A percentile compares a stretch with the other conserved stretches of the same genome.
Conservation (phyloP, 2,797 vertebrate species). For the Ceryle rudis region DNA sequence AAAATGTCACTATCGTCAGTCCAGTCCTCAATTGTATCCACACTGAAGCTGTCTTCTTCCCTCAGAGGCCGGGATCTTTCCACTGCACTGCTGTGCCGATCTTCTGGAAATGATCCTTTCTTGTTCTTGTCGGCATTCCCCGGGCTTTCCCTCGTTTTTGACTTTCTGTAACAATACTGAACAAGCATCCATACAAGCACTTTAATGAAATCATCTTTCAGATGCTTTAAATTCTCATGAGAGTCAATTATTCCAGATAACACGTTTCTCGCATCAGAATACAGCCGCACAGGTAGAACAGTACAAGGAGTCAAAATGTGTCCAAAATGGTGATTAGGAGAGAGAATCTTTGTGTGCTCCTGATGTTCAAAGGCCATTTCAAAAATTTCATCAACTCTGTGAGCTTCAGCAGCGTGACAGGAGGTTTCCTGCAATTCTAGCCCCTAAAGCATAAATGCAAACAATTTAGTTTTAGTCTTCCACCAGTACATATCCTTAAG, state of each 20-base stretch:
- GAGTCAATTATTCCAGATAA: slow-evolving; percentile 96
- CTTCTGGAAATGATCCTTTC: background rate
- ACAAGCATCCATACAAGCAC: slow-evolving; percentile 93
- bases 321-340: slow-evolving; percentile 91
- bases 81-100: background rate
- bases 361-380: slow-evolving; percentile 90
- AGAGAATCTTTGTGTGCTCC: slow-evolving; percentile 79
- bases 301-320: slow-evolving; percentile 92
- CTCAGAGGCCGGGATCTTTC: slow-evolving; percentile 74
- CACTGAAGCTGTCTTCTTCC: slow-evolving; percentile 87
- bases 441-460: slow-evolving; percentile 81
- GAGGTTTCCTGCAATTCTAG: slow-evolving; percentile 97
- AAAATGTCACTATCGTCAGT: slow-evolving; percentile 91
- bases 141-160: slow-evolving; percentile 58
- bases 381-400: slow-evolving; percentile 94
- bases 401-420: slow-evolving; percentile 95
- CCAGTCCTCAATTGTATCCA: slow-evolving; percentile 88
- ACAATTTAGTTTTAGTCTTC: background rate
- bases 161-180: slow-evolving; percentile 86
- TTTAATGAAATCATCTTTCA: slow-evolving; percentile 94
- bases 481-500: background rate
- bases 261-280: slow-evolving; percentile 93
- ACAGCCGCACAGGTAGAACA: slow-evolving; percentile 87
- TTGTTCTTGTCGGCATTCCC: slow-evolving; percentile 34
- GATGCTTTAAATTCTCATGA: slow-evolving; percentile 91